Evolutionary conservation across 53 echinoderm and acorn worm species (phyloP).

Genomic region (Crossaster papposus): DNA sequence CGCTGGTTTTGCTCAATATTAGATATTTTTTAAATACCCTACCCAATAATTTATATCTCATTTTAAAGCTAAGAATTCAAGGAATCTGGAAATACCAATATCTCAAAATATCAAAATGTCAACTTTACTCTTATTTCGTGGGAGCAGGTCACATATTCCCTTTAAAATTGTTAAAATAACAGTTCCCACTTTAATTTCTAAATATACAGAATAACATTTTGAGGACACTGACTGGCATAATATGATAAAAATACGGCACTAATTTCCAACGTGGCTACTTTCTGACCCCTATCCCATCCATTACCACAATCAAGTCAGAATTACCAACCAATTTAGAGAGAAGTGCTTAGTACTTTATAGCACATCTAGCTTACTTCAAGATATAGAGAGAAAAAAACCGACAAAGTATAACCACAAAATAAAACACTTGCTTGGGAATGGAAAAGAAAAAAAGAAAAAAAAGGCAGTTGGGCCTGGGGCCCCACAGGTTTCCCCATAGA

Average conservation of each 20-base stretch:
- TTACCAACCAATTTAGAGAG: conserved; percentile 35
- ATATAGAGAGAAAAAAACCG: background rate
- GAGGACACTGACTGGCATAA: background rate
- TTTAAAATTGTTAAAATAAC: too few relatives aligned
- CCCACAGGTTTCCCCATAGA: conserved; percentile 1
- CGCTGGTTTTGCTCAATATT: too few relatives aligned
- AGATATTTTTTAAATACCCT: too few relatives aligned
- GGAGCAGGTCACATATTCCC: too few relatives aligned
- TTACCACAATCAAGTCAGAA: conserved; percentile 49
- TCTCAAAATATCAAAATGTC: too few relatives aligned
- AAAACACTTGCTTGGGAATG: conserved; percentile 4
- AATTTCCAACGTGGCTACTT: too few relatives aligned
- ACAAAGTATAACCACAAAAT: background rate
- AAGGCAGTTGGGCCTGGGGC: background rate
- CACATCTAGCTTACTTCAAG: conserved; percentile 12
- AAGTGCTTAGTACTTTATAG: conserved; percentile 46
- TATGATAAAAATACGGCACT: background rate
- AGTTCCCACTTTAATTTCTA: too few relatives aligned
- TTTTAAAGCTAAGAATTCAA: too few relatives aligned
- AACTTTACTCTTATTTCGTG: too few relatives aligned
- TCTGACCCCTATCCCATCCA: conserved; percentile 28
- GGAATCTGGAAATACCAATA: too few relatives aligned
- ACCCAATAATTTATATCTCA: too few relatives aligned
- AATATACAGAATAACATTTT: too few relatives aligned
- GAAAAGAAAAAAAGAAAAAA: background rate